Evolutionary conservation across 2,113 vertebrate species (phyloP).

Genomic region (Callaeas wilsoni): DNA sequence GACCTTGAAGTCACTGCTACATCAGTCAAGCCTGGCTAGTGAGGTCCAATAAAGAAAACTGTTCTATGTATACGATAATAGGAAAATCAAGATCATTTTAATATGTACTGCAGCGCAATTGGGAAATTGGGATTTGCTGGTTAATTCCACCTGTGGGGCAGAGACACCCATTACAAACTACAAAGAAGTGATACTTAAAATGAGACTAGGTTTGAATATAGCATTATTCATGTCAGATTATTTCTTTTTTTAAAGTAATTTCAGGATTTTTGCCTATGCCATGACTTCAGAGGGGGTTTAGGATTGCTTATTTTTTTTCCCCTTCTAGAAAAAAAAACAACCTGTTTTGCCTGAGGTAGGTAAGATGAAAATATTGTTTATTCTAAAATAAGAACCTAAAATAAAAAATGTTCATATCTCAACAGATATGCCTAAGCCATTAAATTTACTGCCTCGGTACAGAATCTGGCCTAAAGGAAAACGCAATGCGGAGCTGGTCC

Average conservation of each 20-base stretch:
- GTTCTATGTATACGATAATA: background rate
- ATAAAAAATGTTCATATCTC: background rate
- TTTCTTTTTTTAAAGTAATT: background rate
- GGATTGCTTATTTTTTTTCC: background rate
- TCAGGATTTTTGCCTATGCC: background rate
- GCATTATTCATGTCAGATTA: background rate
- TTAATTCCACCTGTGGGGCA: background rate
- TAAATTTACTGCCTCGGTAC: background rate
- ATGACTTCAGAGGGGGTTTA: background rate
- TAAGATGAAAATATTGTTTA: background rate
- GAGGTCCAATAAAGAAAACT: background rate
- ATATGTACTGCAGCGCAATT: background rate
- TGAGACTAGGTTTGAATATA: background rate
- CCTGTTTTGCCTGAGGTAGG: background rate
- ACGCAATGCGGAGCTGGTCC: background rate
- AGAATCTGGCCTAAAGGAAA: background rate
- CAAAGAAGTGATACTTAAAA: background rate
- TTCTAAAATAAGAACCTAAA: background rate
- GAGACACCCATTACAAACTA: background rate
- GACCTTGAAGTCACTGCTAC: background rate
- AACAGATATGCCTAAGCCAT: background rate
- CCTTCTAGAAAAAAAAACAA: background rate
- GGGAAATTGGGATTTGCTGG: background rate
- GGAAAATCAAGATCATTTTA: background rate
- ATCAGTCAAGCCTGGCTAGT: background rate